These are phyloP conservation scores for Formica exsecta DNA, from an alignment of 1,140 invertebrate genomes.

Conservation along the genomic window DNA sequence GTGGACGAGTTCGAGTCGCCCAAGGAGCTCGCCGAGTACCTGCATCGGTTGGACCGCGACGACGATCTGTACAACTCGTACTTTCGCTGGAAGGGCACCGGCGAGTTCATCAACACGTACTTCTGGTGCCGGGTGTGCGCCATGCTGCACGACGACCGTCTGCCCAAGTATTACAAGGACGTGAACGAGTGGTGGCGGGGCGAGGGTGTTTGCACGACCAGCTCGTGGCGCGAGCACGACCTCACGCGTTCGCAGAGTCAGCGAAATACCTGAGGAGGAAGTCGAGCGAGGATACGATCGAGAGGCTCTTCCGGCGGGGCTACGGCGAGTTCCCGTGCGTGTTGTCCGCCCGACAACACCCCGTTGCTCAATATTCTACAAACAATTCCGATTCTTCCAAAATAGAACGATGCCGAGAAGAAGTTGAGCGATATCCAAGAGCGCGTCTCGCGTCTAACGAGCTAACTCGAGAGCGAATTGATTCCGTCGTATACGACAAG, in stretches of 20 bases:
- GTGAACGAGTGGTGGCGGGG: constrained; percentile 96
- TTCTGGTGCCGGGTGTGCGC: constrained; percentile 98
- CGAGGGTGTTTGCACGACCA: constrained; percentile 89
- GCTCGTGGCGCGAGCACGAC: constrained; percentile 89
- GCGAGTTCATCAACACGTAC: constrained; percentile 97
- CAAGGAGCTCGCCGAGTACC: constrained; percentile 93
- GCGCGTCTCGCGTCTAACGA: background rate
- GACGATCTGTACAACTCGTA: constrained; percentile 97
- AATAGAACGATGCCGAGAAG: constrained; percentile 14
- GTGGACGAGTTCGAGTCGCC: constrained; percentile 97
- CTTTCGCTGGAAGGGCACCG: constrained; percentile 96
- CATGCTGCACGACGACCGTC: constrained; percentile 92
- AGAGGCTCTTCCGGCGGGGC: constrained; percentile 36
- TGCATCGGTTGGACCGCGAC: constrained; percentile 94
- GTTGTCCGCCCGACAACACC: constrained; percentile 22
- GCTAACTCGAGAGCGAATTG: background rate
- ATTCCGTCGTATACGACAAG: too few relatives aligned
- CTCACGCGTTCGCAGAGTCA: constrained; percentile 33
- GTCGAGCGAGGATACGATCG: constrained; percentile 11
- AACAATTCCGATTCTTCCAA: constrained; percentile 59
- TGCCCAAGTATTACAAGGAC: constrained; percentile 91
- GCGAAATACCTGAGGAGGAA: constrained; percentile 67
- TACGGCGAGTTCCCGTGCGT: constrained; percentile 19
- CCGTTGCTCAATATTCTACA: constrained; percentile 59
- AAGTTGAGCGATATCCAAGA: background rate